A percentile compares a stretch with the other conserved stretches of the same genome.
These are phyloP conservation scores for Grammomys surdaster DNA, from an alignment of 2,113 vertebrate species.

Conservation along the genomic window DNA sequence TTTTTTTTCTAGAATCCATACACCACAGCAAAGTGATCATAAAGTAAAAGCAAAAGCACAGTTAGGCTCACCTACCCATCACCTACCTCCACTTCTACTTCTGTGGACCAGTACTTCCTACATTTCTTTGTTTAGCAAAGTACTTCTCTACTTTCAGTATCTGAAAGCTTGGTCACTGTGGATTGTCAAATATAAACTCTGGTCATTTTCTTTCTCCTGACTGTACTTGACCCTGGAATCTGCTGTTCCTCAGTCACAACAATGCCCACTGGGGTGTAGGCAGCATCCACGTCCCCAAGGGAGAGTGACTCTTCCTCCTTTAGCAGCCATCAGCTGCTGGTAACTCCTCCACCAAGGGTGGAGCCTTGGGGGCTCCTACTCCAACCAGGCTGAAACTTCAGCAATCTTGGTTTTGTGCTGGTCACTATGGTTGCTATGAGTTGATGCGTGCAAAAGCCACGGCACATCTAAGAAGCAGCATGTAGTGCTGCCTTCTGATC, in stretches of 20 bases:
- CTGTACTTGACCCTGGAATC: accelerated
- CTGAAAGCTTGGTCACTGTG: accelerated
- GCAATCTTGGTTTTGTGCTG: background rate
- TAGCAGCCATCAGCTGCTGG: background rate
- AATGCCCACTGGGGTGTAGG: background rate
- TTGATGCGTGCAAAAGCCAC: background rate
- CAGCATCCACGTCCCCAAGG: background rate
- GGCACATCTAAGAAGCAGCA: no score
- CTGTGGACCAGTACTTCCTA: background rate
- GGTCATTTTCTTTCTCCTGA: no score
- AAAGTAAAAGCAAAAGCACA: accelerated
- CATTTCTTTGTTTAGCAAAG: accelerated
- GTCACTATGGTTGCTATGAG: background rate
- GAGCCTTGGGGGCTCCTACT: background rate
- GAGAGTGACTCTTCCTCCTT: background rate
- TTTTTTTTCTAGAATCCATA: background rate
- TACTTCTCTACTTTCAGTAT: accelerated
- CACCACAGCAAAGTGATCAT: background rate
- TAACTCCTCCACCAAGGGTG: background rate
- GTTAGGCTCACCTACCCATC: accelerated
- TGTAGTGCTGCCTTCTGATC: background rate
- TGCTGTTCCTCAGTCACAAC: background rate
- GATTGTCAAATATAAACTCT: accelerated
- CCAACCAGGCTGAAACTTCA: background rate
- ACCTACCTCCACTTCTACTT: accelerated